A percentile compares a stretch with the other conserved stretches of the same genome.
Evolutionary conservation across 2,888 invertebrate genomes (phyloP).

Genomic region (Tenthredo mesomela): DNA sequence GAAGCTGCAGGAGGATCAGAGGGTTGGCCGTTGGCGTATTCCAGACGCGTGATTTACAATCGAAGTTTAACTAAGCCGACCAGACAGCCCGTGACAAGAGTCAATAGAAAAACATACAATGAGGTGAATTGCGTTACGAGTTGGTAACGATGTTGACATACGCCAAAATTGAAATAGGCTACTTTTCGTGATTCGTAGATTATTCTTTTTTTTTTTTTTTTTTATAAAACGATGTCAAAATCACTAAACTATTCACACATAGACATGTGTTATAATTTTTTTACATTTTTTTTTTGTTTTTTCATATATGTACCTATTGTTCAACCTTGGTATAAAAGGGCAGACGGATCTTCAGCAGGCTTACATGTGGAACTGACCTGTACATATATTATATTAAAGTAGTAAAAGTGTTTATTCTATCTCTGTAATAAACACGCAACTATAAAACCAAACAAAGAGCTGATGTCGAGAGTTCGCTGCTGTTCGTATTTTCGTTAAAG

Average conservation of each 20-base stretch:
- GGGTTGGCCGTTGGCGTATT: not conserved
- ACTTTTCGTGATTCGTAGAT: not conserved
- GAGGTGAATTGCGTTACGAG: not conserved
- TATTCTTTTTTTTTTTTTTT: too few species aligned
- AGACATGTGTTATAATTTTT: not conserved
- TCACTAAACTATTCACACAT: not conserved
- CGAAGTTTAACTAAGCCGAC: conserved; percentile 10
- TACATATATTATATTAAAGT: too few species aligned
- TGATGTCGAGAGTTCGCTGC: not conserved
- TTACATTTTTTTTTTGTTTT: too few species aligned
- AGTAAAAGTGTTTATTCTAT: conserved; percentile 8
- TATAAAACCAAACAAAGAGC: conserved; percentile 28
- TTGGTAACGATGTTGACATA: not conserved
- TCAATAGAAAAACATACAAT: not conserved
- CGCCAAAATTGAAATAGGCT: not conserved
- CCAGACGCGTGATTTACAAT: conserved; percentile 23
- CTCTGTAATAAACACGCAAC: not conserved
- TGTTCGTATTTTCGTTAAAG: not conserved
- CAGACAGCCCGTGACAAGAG: conserved; percentile 8
- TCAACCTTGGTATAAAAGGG: conserved; percentile 4
- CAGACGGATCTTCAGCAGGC: not conserved
- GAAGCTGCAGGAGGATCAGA: not conserved
- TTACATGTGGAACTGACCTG: not conserved
- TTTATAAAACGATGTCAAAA: not conserved
- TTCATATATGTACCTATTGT: not conserved